Evolutionary conservation across 1,140 invertebrate species (phyloP).

Genomic region (Trypoxylus dichotomus): DNA sequence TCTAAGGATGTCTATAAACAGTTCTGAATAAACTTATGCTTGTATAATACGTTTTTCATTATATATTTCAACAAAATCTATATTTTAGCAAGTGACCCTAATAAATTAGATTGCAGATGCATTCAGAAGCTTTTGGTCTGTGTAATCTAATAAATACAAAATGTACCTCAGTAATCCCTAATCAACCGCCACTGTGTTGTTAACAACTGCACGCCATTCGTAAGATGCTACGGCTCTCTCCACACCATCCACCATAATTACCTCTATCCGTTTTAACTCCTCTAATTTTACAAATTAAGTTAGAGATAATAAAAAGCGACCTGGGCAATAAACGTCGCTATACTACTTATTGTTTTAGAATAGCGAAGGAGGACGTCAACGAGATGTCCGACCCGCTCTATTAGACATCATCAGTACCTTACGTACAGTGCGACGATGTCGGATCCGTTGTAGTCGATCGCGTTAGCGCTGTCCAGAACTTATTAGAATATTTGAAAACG

Average conservation of each 20-base stretch:
- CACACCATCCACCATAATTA: conserved; percentile 17
- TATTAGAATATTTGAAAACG: too few relatives aligned
- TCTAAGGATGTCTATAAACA: too few relatives aligned
- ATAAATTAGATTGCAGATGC: too few relatives aligned
- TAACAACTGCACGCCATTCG: neutral
- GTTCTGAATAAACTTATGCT: too few relatives aligned
- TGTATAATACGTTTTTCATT: too few relatives aligned
- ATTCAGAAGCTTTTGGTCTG: too few relatives aligned
- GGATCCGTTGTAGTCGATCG: neutral
- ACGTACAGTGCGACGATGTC: neutral
- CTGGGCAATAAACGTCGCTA: neutral
- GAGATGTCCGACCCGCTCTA: neutral
- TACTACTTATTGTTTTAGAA: conserved; percentile 28
- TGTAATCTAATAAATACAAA: neutral
- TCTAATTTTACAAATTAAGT: conserved; percentile 31
- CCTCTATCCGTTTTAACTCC: conserved; percentile 27
- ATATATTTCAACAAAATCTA: too few relatives aligned
- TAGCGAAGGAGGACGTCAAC: neutral
- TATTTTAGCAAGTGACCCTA: too few relatives aligned
- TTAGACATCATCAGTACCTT: neutral
- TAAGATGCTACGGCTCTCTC: neutral
- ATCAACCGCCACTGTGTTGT: neutral
- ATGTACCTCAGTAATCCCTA: neutral
- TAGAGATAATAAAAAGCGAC: conserved; percentile 26
- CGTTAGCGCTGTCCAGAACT: too few relatives aligned